phyloP scores from a whole-genome alignment of 2,113 vertebrate genomes.

The Ancistrus triradiatus region DNA sequence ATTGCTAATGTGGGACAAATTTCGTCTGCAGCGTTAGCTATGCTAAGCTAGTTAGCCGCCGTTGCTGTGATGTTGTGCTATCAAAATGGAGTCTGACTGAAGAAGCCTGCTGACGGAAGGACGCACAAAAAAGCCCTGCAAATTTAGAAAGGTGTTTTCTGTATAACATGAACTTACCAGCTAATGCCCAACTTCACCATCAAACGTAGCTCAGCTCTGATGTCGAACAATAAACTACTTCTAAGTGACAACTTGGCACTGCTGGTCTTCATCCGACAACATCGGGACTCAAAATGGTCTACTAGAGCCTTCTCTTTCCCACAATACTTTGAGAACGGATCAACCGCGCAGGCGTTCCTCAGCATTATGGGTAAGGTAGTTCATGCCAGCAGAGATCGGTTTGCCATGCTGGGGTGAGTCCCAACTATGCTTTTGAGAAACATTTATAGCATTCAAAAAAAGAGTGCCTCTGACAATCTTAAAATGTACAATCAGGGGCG shows the following conservation, averaged over 20 bases:
- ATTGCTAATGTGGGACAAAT: too few species aligned
- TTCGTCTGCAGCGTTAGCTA: neutral
- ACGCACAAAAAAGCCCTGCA: neutral
- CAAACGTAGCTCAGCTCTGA: neutral
- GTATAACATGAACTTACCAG: constrained; percentile 23
- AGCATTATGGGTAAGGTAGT: constrained; percentile 35
- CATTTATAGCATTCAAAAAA: too few species aligned
- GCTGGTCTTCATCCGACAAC: neutral
- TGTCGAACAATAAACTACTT: neutral
- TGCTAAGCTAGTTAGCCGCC: too few species aligned
- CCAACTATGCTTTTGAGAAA: too few species aligned
- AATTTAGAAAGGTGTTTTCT: neutral
- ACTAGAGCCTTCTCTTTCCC: constrained; percentile 44
- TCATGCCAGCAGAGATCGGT: neutral
- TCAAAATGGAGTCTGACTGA: constrained; percentile 37
- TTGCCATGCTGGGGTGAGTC: too few species aligned
- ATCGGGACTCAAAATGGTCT: constrained; percentile 39
- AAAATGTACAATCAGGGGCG: too few species aligned
- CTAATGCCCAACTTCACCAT: neutral
- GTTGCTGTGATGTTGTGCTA: neutral
- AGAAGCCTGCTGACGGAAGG: neutral
- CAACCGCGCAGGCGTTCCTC: neutral
- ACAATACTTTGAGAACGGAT: constrained; percentile 15
- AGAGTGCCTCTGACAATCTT: too few species aligned
- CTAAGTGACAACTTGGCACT: neutral